These are phyloP conservation scores for Spheniscus humboldti DNA, from an alignment of 2,797 vertebrate genomes.

Conservation along the genomic window DNA sequence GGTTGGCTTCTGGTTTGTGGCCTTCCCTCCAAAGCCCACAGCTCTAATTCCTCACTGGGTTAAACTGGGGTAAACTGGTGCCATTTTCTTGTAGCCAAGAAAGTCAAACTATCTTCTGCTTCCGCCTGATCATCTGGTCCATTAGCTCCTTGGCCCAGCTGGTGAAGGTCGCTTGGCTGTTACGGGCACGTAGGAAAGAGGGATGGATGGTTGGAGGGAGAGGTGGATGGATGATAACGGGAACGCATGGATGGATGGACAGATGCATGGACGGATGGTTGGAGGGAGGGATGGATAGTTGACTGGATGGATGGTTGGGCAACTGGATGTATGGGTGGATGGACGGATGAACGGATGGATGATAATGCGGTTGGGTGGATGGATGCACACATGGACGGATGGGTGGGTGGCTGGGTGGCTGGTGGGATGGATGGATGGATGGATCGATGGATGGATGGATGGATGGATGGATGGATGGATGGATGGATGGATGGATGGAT, in stretches of 20 bases:
- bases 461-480: no score
- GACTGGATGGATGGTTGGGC: not conserved
- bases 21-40: not conserved
- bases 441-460: no score
- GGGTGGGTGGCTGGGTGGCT: not conserved
- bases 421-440: no score
- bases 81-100: fast-evolving
- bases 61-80: not conserved
- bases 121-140: no score
- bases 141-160: fast-evolving
- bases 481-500: not conserved
- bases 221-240: not conserved
- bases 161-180: not conserved
- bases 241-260: not conserved
- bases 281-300: not conserved
- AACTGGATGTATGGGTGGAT: not conserved
- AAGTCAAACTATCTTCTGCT: not conserved
- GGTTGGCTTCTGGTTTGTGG: not conserved
- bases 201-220: no score
- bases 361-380: not conserved
- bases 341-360: not conserved
- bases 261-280: fast-evolving
- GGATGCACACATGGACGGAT: not conserved
- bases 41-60: not conserved
- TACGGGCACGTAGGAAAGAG: not conserved